Conservation (phyloP, 2,113 vertebrate species). For the Elachura formosa region DNA sequence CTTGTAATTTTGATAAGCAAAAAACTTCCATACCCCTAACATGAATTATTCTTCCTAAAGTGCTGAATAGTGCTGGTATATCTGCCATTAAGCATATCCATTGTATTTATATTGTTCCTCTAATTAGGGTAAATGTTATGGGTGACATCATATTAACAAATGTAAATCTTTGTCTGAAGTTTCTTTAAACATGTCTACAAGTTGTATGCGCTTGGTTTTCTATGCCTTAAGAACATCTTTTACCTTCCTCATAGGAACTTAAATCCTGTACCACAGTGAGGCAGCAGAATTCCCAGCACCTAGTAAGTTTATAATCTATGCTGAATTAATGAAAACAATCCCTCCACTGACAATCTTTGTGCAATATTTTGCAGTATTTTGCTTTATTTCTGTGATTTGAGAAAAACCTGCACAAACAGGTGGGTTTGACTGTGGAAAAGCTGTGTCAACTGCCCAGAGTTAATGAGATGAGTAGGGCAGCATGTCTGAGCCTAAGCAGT, state of each 20-base stretch:
- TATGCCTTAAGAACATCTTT: background rate
- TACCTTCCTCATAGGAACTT: background rate
- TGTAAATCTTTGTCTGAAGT: background rate
- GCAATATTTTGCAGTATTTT: background rate
- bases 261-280: background rate
- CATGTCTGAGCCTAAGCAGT: background rate
- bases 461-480: background rate
- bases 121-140: background rate
- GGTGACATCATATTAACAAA: background rate
- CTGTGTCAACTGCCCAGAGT: background rate
- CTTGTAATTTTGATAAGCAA: background rate
- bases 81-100: background rate
- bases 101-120: background rate
- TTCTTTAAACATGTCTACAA: background rate
- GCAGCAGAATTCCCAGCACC: slow-evolving; percentile 2
- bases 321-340: background rate
- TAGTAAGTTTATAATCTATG: background rate
- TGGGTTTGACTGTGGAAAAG: background rate
- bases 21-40: background rate
- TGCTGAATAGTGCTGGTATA: background rate
- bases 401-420: background rate
- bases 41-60: background rate
- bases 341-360: background rate
- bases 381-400: background rate
- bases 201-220: background rate